Evolutionary conservation across 2,113 vertebrate genomes (phyloP), one percentile per base, ranked within the genome.

Genomic region (Lates calcarifer): DNA sequence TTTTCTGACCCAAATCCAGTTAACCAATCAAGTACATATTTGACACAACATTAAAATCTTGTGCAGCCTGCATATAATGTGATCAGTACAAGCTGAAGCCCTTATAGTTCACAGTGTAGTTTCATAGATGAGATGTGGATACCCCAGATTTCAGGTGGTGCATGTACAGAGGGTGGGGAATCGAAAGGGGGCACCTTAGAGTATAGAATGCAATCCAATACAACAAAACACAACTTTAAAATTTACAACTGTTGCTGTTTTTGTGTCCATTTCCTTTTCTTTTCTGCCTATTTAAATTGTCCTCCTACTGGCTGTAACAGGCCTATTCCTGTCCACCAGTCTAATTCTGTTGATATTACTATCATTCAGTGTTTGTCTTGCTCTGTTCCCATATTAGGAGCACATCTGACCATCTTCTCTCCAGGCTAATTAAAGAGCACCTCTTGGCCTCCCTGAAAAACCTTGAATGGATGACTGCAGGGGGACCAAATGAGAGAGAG

Each of bases 381-480:
- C n/a, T 22, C 12, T 78, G 55, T 17, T 60, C 26, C 70, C 66
- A 15, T 26, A 28, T 33, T 9, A n/a, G 20, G 18, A 45, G 49
- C 18, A 41, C 33, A 29, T 60, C 24, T 53, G 64, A 79, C 55
- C 24, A 26, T 17, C 55, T 51, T 65, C 57, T 11, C 10, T 8
- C 28, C 20, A 26, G 65, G 18, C 57, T 90, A 70, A 88, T 87
- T 79, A 65, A 56, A 75, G 49, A 79, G 29, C 20, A 41, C 10
- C 45, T n/a, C 11, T 70, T 47, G 1, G n/a, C 18, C 78, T 64
- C 47, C 58, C 24, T 0, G 4, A 29, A 61, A n/a, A 33, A n/a
- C 20, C 2, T 3, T 14, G 20, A 69, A 56, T 37, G 18, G 56
- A n/a, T 49, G 51, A 74, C 67, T 22, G 4, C 20, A 4, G 37